Evolutionary conservation across 2,113 vertebrate genomes (phyloP).

Genomic region (Tetraodon nigroviridis): DNA sequence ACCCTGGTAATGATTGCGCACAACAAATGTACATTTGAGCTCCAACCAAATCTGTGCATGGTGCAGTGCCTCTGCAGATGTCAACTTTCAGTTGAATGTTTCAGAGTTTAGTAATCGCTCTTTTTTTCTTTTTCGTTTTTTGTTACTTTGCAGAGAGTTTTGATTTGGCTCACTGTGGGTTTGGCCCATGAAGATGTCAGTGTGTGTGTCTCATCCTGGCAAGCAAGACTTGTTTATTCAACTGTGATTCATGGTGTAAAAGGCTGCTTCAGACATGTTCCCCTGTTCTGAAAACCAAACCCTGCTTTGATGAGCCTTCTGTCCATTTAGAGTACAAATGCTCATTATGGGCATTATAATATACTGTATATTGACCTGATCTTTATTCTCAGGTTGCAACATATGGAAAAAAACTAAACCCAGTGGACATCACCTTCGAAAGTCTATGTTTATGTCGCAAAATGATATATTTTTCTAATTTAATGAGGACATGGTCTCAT

Average conservation of each 20-base stretch:
- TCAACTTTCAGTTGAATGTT: slow-evolving; percentile 7
- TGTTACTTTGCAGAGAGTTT: slow-evolving; percentile 9
- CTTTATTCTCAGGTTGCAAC: too few relatives aligned
- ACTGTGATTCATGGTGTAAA: slow-evolving; percentile 41
- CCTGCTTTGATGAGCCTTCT: background rate
- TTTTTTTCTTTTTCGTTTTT: background rate
- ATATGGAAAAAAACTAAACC: too few relatives aligned
- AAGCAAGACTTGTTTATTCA: slow-evolving; percentile 32
- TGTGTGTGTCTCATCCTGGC: slow-evolving; percentile 27
- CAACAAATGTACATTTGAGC: background rate
- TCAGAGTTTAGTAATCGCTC: background rate
- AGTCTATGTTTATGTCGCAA: background rate
- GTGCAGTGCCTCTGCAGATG: background rate
- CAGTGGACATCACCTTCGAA: background rate
- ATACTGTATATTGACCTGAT: too few relatives aligned
- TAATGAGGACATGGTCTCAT: background rate
- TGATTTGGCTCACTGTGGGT: slow-evolving; percentile 19
- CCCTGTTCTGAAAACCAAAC: slow-evolving; percentile 3
- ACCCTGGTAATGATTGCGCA: too few relatives aligned
- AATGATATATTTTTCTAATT: background rate
- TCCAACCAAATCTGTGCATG: background rate
- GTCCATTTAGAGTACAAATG: too few relatives aligned
- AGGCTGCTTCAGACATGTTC: slow-evolving; percentile 31
- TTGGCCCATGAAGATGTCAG: slow-evolving; percentile 19
- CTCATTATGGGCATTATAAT: too few relatives aligned